Evolutionary conservation across 2,888 invertebrate species (phyloP).

Genomic region (Seira sanloemensis): DNA sequence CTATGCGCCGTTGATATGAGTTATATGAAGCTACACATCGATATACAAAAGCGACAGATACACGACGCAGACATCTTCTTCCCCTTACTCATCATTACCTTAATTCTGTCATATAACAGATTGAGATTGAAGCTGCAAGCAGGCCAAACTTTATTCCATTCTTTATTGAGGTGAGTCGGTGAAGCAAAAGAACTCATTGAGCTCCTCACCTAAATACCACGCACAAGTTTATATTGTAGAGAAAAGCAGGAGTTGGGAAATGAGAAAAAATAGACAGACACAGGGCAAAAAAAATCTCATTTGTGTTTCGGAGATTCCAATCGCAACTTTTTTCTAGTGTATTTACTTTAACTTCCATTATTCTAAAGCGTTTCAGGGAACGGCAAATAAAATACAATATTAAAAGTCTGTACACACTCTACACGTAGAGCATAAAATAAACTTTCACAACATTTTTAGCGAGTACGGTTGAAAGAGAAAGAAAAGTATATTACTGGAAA

Average conservation of each 20-base stretch:
- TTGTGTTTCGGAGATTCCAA: constrained; percentile 4
- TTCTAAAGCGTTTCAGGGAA: not conserved
- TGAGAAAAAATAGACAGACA: constrained; percentile 3
- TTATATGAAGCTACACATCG: too few species aligned
- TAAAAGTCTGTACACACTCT: constrained; percentile 1
- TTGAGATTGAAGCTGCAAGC: too few species aligned
- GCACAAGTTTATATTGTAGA: not conserved
- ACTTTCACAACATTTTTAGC: not conserved
- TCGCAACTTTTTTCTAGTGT: not conserved
- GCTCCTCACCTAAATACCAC: not conserved
- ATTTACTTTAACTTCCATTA: constrained; percentile 4
- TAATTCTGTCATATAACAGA: too few species aligned
- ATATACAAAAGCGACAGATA: too few species aligned
- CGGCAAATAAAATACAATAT: not conserved
- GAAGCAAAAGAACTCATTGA: not conserved
- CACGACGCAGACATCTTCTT: too few species aligned
- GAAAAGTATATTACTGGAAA: not conserved
- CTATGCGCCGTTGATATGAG: too few species aligned
- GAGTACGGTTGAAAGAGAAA: not conserved
- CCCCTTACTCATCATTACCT: too few species aligned
- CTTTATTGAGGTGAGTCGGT: not conserved
- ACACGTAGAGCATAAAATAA: not conserved
- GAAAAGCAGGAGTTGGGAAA: not conserved
- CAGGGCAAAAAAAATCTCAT: not conserved
- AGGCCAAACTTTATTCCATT: not conserved